Evolutionary conservation across 1,140 invertebrate species (phyloP), one percentile per base, ranked within the genome.

Genomic region (Helicorthomorpha holstii): DNA sequence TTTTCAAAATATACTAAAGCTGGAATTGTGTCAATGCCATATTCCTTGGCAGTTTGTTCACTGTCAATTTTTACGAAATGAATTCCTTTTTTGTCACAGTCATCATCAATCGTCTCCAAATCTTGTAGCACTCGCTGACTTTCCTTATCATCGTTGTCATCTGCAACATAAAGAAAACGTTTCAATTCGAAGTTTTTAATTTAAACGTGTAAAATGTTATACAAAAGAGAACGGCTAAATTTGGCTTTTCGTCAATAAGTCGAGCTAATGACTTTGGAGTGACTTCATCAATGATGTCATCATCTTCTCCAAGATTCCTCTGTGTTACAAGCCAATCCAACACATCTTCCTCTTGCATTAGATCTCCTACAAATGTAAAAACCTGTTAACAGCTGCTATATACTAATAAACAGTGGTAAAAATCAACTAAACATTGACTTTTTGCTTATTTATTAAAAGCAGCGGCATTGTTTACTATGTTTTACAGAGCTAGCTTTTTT

Each of bases 21-120:
- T 52, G 89, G 88, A 38, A 92, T 68, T 38, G 75, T 73, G 48
- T 83, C 75, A 27, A 94, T 71, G 69, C 90, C 86, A 63, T 91
- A 93, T 71, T 92, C 86, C 61, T 84, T 84, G 47, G 86, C 81
- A 53, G 92, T 79, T 47, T 82, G 82, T 27, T 85, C 80, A 62
- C 93, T 89, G 12, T 86, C 90, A 57, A 89, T 90, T 68, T 92
- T 93, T 1, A 94, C 82, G 64, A 93, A 92, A 64, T 88, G 83
- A 57, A 93, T 91, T 56, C 88, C 83, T 64, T 87, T 81, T 61
- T 87, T 82, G 69, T 92, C 87, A 63, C 86, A 91, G 61, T 92
- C 87, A 61, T 93, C 87, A 61, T 93, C 89, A 61, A 95, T 93
- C 58, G 92, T 91, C 67, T 95, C 90, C 41, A 95, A 64, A 67